Conservation (phyloP, 2,888 invertebrate species). For the Crepidodera aurea region DNA sequence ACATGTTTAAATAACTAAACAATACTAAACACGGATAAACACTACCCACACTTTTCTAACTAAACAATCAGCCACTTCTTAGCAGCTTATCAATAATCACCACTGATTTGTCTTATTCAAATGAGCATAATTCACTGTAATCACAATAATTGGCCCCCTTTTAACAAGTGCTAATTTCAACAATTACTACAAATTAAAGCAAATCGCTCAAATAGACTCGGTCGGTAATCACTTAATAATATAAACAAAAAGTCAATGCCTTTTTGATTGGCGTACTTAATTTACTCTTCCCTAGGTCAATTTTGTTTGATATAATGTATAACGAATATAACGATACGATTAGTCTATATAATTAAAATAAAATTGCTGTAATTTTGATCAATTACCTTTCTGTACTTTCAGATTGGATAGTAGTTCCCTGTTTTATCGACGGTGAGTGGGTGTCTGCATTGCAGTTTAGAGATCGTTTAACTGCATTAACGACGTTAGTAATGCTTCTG, state of each 20-base stretch:
- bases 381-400: slow-evolving; percentile 50
- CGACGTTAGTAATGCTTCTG: too few relatives aligned
- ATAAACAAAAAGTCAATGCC: slow-evolving; percentile 56
- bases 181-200: slow-evolving; percentile 48
- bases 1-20: too few relatives aligned
- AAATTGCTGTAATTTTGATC: slow-evolving; percentile 61
- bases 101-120: slow-evolving; percentile 36
- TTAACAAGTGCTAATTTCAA: slow-evolving; percentile 45
- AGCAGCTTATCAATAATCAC: slow-evolving; percentile 13
- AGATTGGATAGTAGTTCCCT: slow-evolving; percentile 37
- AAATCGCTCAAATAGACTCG: slow-evolving; percentile 33
- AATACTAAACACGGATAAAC: too few relatives aligned
- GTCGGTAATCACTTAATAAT: slow-evolving; percentile 52
- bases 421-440: not conserved
- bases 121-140: slow-evolving; percentile 40
- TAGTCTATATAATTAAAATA: slow-evolving; percentile 58
- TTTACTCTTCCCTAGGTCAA: slow-evolving; percentile 52
- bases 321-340: slow-evolving; percentile 51
- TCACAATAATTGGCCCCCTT: slow-evolving; percentile 41
- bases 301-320: slow-evolving; percentile 56
- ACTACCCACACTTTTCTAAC: not conserved
- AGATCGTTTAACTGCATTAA: too few relatives aligned
- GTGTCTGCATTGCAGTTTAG: not conserved
- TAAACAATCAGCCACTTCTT: not conserved
- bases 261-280: slow-evolving; percentile 58